These are phyloP conservation scores for Lycodopsis pacificus DNA, from an alignment of 2,797 vertebrate species.

Conservation along the genomic window DNA sequence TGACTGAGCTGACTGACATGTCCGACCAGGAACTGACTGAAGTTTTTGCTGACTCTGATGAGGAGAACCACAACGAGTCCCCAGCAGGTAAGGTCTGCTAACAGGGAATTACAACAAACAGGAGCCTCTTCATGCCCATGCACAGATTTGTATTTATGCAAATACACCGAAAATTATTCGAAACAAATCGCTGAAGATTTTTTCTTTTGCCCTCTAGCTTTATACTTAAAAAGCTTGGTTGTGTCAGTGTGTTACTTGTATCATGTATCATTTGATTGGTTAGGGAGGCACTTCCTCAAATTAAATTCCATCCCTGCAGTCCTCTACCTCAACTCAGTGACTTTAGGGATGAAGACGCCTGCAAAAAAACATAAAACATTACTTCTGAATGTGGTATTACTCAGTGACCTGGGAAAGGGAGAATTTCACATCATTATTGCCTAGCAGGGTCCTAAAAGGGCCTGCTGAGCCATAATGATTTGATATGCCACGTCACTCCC, in stretches of 20 bases:
- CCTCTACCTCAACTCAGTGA: conserved; percentile 6
- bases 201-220: conserved; percentile 12
- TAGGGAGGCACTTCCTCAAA: conserved; percentile 17
- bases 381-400: neutral
- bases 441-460: conserved; percentile 23
- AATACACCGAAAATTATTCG: neutral
- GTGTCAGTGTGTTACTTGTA: neutral
- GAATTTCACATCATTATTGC: conserved; percentile 29
- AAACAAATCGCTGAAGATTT: neutral
- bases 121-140: neutral
- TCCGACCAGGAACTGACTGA: conserved; percentile 98
- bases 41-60: conserved; percentile 96
- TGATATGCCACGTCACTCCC: conserved; percentile 28
- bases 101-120: neutral
- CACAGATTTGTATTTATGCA: neutral
- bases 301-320: conserved; percentile 8
- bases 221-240: neutral
- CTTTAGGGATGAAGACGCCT: neutral
- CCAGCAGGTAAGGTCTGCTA: conserved; percentile 84
- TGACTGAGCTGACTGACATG: conserved; percentile 97
- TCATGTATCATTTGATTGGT: conserved; percentile 10
- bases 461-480: conserved; percentile 43
- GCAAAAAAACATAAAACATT: neutral
- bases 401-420: neutral
- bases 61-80: conserved; percentile 90